These are phyloP conservation scores for Unio delphinus DNA, from an alignment of 2,888 invertebrate species.

Conservation along the genomic window DNA sequence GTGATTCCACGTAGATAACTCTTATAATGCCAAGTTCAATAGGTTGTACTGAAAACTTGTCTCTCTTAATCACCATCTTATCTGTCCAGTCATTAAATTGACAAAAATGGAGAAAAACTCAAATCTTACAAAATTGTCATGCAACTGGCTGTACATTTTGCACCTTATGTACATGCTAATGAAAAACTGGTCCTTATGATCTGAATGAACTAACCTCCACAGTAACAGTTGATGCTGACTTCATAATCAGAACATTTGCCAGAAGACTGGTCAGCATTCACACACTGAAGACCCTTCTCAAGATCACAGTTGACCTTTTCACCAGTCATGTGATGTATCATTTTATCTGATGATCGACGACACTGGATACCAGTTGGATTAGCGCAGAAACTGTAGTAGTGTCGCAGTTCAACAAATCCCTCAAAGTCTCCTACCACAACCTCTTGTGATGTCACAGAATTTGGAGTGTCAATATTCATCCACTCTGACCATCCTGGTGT, in stretches of 20 bases:
- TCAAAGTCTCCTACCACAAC: conserved; percentile 48
- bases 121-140: too few relatives aligned
- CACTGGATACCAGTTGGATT: conserved; percentile 57
- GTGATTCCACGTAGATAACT: too few relatives aligned
- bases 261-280: conserved; percentile 55
- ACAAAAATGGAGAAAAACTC: too few relatives aligned
- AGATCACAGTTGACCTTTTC: conserved; percentile 69
- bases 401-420: conserved; percentile 37
- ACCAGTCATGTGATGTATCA: conserved; percentile 41
- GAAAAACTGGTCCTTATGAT: too few relatives aligned
- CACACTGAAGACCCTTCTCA: conserved; percentile 82
- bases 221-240: conserved; percentile 71
- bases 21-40: too few relatives aligned
- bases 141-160: too few relatives aligned
- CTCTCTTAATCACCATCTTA: too few relatives aligned
- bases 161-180: too few relatives aligned
- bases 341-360: conserved; percentile 35
- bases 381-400: conserved; percentile 55
- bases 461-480: conserved; percentile 52
- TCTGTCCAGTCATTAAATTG: too few relatives aligned
- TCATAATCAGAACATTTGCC: conserved; percentile 62
- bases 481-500: conserved; percentile 49
- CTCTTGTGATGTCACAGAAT: conserved; percentile 24
- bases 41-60: too few relatives aligned
- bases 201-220: conserved; percentile 65